Base-by-base conservation (phyloP, 2,797 vertebrate species). In the Chaetodon trifasciatus region DNA sequence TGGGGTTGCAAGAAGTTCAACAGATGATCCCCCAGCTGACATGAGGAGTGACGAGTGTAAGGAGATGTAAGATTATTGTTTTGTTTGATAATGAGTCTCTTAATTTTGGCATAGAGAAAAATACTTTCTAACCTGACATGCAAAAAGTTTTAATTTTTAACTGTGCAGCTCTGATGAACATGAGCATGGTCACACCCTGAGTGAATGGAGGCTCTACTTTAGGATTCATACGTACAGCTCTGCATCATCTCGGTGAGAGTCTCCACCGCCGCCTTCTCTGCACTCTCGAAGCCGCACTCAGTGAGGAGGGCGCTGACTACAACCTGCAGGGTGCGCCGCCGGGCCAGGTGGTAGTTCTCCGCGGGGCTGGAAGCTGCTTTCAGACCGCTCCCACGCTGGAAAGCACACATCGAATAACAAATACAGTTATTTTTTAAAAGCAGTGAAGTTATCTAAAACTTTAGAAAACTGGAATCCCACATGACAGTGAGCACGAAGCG, bases 171-270 rank as follows among this genome's bases (percentile, higher is more conserved):
- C n/a, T 44, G 23, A 15, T 47, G n/a, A 12, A 52, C 23, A 9
- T 1, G 11, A 70, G 40, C 10, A 32, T 1, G 15, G 2, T 0
- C 10, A 13, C 5, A 1, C 24, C 16, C 11, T 8, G 16, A 37
- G 16, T 44, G 28, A 19, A n/a, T 19, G 19, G 8, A 40, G 21
- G 53, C 37, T 49, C 15, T 5, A 35, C 23, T 49, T 23, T 0
- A 42, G 13, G 23, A 19, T 35, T 47, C 13, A 56, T 32, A 97
- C 97, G 84, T 92, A 99, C 98, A 99, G 92, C 98, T 99, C 86
- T 99, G 98, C 71, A 99, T 95, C 97, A 99, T 99, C 91, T 99
- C 98, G 0, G 98, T 99, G 66, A 99, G 90, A 0, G 98, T 98
- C 88, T 99, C 98, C 92, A 99, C 97, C 0, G 97, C 97, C 0